Conservation (phyloP, 2,113 vertebrate genomes). For the Chelonoidis abingdonii region DNA sequence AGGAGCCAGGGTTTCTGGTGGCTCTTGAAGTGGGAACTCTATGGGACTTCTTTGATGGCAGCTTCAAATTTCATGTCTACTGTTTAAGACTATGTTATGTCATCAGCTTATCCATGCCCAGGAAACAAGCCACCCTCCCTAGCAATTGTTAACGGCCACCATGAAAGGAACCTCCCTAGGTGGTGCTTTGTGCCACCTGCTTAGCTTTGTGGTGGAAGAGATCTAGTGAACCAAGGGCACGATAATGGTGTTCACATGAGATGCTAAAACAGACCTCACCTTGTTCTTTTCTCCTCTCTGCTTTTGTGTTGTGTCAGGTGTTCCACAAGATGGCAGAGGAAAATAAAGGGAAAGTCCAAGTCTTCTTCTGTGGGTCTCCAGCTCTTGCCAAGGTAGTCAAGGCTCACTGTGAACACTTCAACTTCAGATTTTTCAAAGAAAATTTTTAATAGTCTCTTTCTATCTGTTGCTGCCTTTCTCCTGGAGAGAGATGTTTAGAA, state of each 20-base stretch:
- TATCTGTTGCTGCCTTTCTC: fast-evolving
- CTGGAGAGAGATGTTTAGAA: neutral
- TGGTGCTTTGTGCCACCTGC: neutral
- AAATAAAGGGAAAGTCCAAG: conserved; percentile 86
- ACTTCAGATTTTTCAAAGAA: conserved; percentile 90
- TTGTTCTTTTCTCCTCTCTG: neutral
- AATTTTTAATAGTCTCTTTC: conserved; percentile 78
- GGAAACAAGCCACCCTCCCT: neutral
- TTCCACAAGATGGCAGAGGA: conserved; percentile 87
- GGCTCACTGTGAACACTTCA: conserved; percentile 83
- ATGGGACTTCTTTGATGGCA: neutral
- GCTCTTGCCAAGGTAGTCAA: conserved; percentile 84
- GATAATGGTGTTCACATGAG: neutral
- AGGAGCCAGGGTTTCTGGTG: neutral
- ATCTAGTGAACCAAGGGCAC: neutral
- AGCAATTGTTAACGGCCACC: neutral
- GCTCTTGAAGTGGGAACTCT: neutral
- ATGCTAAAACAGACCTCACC: neutral
- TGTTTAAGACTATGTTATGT: neutral
- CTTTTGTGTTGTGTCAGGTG: conserved; percentile 71
- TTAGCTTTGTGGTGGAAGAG: neutral
- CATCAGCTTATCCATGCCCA: neutral
- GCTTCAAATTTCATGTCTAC: neutral
- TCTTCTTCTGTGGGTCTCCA: conserved; percentile 90
- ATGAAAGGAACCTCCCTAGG: neutral